A percentile compares a stretch with the other conserved stretches of the same genome.
Evolutionary conservation across 2,888 invertebrate genomes (phyloP).

Genomic region (Tenthredo distinguenda): DNA sequence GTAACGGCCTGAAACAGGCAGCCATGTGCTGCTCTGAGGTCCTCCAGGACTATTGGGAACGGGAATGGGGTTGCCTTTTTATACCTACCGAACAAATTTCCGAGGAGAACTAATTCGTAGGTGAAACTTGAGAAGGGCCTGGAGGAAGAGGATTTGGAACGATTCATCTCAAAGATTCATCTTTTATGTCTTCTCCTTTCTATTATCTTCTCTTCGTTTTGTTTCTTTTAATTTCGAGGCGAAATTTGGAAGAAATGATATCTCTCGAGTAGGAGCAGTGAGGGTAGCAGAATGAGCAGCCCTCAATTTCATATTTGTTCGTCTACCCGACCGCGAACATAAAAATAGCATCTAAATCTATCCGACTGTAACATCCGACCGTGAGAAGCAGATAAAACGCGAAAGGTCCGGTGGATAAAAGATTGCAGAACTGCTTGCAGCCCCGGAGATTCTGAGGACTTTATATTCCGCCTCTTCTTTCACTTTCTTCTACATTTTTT

Average conservation of each 20-base stretch:
- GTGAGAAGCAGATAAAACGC: conserved; percentile 1
- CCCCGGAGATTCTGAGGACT: background rate
- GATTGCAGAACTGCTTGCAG: conserved; percentile 4
- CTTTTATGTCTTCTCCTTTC: background rate
- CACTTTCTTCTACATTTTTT: background rate
- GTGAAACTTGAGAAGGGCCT: background rate
- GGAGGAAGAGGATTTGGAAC: background rate
- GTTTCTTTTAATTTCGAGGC: background rate
- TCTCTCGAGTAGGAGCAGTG: background rate
- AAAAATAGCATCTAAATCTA: conserved; percentile 17
- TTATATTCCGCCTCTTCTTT: conserved; percentile 1
- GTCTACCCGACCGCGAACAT: background rate
- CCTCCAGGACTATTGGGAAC: background rate
- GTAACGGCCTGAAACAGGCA: background rate
- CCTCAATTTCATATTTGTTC: conserved; percentile 1
- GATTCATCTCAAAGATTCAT: background rate
- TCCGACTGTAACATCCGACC: background rate
- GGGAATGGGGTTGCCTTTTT: background rate
- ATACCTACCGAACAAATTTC: background rate
- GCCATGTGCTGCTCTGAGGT: conserved; percentile 29
- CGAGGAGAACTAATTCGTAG: background rate
- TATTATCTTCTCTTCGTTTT: background rate
- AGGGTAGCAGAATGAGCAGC: background rate
- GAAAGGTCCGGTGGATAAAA: conserved; percentile 4
- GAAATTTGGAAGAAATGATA: background rate